phyloP scores from a whole-genome alignment of 2,888 invertebrate species.

The Andrena haemorrhoa region DNA sequence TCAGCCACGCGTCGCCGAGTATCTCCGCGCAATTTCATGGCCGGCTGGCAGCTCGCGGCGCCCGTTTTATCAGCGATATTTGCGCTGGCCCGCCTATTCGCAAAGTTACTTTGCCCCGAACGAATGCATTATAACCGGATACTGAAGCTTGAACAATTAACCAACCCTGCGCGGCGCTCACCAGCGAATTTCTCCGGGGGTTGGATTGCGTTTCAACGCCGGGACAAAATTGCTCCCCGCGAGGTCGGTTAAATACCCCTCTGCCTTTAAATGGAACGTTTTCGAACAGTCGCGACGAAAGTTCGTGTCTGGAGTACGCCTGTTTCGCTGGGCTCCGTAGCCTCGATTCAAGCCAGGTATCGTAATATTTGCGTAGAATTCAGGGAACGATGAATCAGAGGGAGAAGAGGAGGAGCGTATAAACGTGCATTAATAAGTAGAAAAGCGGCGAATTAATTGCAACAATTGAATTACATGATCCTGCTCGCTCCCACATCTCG shows the following conservation, averaged over 20 bases:
- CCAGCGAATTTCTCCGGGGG: conserved; percentile 6
- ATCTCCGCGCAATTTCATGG: neutral
- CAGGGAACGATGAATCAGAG: no score
- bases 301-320: neutral
- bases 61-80: conserved; percentile 7
- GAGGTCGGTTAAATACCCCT: neutral
- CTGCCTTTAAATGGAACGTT: neutral
- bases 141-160: conserved; percentile 16
- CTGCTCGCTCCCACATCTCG: no score
- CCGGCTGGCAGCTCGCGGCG: neutral
- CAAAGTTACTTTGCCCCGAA: conserved; percentile 12
- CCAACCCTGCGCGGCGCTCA: neutral
- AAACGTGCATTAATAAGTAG: no score
- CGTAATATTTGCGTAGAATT: neutral
- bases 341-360: neutral
- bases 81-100: neutral
- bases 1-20: no score
- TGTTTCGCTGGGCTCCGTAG: neutral
- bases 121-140: conserved; percentile 5
- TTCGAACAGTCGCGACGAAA: neutral
- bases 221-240: conserved; percentile 25
- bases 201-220: neutral
- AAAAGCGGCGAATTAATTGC: no score
- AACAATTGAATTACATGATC: no score
- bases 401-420: no score